A percentile compares a stretch with the other conserved stretches of the same genome.
phyloP scores from a whole-genome alignment of 1,140 invertebrate genomes.

The Coenobita brevimanus region DNA sequence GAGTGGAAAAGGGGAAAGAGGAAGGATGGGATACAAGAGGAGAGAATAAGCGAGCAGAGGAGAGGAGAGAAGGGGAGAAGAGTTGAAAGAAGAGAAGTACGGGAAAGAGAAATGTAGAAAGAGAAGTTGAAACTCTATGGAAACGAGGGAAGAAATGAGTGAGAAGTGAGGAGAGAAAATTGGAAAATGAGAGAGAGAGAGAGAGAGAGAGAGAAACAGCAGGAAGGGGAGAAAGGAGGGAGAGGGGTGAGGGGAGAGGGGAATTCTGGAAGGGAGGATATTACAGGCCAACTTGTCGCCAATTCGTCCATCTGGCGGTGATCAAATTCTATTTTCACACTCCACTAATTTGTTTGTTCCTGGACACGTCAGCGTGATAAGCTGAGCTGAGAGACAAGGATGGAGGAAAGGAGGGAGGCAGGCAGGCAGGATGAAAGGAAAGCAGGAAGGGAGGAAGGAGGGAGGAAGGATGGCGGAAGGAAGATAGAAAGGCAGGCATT shows the following conservation, averaged over 20 bases:
- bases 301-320: slow-evolving; percentile 23
- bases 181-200: not conserved
- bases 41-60: slow-evolving; percentile 26
- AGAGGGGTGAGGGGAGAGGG: not conserved
- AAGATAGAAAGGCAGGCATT: not conserved
- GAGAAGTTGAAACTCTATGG: not conserved
- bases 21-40: slow-evolving; percentile 15
- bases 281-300: slow-evolving; percentile 40
- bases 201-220: too few relatives aligned
- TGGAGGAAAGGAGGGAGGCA: not conserved
- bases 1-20: slow-evolving; percentile 11
- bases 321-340: slow-evolving; percentile 20
- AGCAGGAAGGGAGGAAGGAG: not conserved
- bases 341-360: slow-evolving; percentile 11
- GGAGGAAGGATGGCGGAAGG: not conserved
- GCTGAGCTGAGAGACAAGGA: too few relatives aligned
- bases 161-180: not conserved
- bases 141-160: not conserved
- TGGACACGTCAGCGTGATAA: too few relatives aligned
- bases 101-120: not conserved
- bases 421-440: not conserved
- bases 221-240: too few relatives aligned
- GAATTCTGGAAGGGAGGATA: not conserved
- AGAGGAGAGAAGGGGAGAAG: slow-evolving; percentile 14
- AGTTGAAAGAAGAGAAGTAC: not conserved